Conservation (phyloP, 2,888 invertebrate species). For the Drosophila cognata region DNA sequence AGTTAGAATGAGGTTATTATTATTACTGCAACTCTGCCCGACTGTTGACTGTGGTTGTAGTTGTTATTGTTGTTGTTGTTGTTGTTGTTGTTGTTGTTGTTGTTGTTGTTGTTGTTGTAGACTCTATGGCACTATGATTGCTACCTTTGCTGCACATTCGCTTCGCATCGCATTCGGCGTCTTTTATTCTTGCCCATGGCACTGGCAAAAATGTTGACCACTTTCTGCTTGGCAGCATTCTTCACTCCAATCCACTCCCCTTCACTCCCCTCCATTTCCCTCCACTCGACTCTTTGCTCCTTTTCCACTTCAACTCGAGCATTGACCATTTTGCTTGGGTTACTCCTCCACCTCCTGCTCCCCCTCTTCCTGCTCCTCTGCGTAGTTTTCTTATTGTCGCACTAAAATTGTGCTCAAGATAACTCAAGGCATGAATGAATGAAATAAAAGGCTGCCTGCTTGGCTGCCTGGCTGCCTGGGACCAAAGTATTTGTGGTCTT, state of each 20-base stretch:
- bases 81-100: slow-evolving; percentile 4
- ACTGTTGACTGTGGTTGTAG: slow-evolving; percentile 26
- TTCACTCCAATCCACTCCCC: slow-evolving; percentile 39
- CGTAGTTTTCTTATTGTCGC: slow-evolving; percentile 53
- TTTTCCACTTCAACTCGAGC: slow-evolving; percentile 21
- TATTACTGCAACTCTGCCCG: slow-evolving; percentile 44
- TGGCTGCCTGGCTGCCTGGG: slow-evolving; percentile 16
- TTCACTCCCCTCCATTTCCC: background rate
- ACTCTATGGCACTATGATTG: slow-evolving; percentile 66
- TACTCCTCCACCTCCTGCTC: slow-evolving; percentile 12
- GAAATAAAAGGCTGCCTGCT: slow-evolving; percentile 37
- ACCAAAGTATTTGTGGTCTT: slow-evolving; percentile 74
- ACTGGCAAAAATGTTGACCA: slow-evolving; percentile 78
- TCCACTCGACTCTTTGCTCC: slow-evolving; percentile 12
- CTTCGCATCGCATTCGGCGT: slow-evolving; percentile 52
- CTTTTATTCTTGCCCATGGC: slow-evolving; percentile 76
- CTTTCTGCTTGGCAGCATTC: slow-evolving; percentile 72
- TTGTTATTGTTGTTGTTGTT: slow-evolving; percentile 4
- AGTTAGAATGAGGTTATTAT: slow-evolving; percentile 67
- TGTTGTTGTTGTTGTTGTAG: slow-evolving; percentile 4
- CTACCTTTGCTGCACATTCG: slow-evolving; percentile 60
- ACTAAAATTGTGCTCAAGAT: slow-evolving; percentile 68
- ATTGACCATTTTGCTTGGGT: slow-evolving; percentile 35
- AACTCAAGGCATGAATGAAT: slow-evolving; percentile 55
- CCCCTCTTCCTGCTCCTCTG: slow-evolving; percentile 18